Percentiles rank a stretch among this genome's conserved stretches.
Conservation (phyloP, 2,797 vertebrate species). For the Rhinichthys osculus region DNA sequence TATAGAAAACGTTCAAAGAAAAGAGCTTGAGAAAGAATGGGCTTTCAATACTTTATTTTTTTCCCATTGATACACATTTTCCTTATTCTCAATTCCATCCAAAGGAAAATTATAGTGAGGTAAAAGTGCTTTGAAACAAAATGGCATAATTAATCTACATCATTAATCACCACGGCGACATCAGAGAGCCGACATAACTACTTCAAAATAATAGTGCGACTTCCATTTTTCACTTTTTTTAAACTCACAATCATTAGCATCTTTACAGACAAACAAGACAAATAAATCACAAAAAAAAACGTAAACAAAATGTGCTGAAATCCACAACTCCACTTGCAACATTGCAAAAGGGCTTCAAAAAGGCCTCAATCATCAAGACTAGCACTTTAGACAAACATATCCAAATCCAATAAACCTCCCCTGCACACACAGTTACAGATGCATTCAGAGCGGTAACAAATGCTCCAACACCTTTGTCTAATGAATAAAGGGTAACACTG, state of each 20-base stretch:
- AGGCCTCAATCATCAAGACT: slow-evolving; percentile 67
- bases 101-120: slow-evolving; percentile 80
- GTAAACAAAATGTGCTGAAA: slow-evolving; percentile 69
- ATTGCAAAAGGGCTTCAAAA: slow-evolving; percentile 55
- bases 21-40: slow-evolving; percentile 32
- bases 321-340: slow-evolving; percentile 60
- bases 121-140: slow-evolving; percentile 84
- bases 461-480: slow-evolving; percentile 42
- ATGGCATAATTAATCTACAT: slow-evolving; percentile 67
- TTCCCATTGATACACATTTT: slow-evolving; percentile 80
- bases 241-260: slow-evolving; percentile 67
- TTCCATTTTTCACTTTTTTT: slow-evolving; percentile 60
- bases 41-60: slow-evolving; percentile 74
- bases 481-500: slow-evolving; percentile 57
- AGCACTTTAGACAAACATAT: slow-evolving; percentile 59
- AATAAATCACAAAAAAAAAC: slow-evolving; percentile 45
- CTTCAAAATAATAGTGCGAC: slow-evolving; percentile 73
- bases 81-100: slow-evolving; percentile 77
- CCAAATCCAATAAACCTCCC: slow-evolving; percentile 53
- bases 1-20: slow-evolving; percentile 13
- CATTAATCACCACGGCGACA: slow-evolving; percentile 75
- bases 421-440: slow-evolving; percentile 21
- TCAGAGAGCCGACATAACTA: slow-evolving; percentile 64
- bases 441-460: slow-evolving; percentile 52
- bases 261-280: slow-evolving; percentile 63